These are phyloP conservation scores for Pan troglodytes DNA, from an alignment of 2,113 vertebrate species.

Conservation along the genomic window NHGRI_mPanTro3-v2.1_pri NC_072412.2:76826501-76827000, in stretches of 20 bases:
- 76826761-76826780: neutral
- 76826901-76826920: neutral
- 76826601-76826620: neutral
- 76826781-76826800: neutral
- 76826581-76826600: neutral
- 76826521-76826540: neutral
- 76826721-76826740: neutral
- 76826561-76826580: constrained; percentile 2
- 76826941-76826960: neutral
- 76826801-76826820: neutral
- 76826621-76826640: neutral
- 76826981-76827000: neutral
- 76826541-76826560: neutral
- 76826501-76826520: neutral
- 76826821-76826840: neutral
- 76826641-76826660: neutral
- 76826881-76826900: neutral
- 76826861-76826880: neutral
- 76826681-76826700: neutral
- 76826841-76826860: neutral
- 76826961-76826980: neutral
- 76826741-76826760: neutral
- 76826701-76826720: neutral
- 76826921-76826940: neutral
- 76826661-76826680: neutral